These are phyloP conservation scores for Anguilla megastoma DNA, from an alignment of 2,797 vertebrate genomes.

Conservation along the genomic window DNA sequence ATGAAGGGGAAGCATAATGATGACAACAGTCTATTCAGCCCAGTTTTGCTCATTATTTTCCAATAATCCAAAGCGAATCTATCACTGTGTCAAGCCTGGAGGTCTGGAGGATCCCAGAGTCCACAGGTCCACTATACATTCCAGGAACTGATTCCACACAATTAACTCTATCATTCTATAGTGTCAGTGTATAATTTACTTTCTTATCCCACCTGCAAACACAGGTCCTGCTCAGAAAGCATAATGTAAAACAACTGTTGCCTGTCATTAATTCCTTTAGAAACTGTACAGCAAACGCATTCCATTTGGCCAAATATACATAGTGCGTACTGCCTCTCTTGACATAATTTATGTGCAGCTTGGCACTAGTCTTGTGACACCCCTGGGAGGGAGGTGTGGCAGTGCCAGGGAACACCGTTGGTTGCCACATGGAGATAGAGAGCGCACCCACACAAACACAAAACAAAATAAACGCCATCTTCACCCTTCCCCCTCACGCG, in stretches of 20 bases:
- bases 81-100: constrained; percentile 15
- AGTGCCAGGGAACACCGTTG: no score
- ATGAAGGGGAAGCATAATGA: background rate
- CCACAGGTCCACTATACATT: constrained; percentile 11
- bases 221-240: background rate
- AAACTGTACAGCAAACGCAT: background rate
- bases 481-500: no score
- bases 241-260: background rate
- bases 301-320: background rate
- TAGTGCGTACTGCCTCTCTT: background rate
- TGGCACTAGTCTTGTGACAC: background rate
- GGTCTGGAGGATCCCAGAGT: background rate
- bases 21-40: background rate
- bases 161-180: background rate
- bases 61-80: background rate
- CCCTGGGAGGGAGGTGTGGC: no score
- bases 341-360: background rate
- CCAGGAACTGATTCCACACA: constrained; percentile 3
- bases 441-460: no score
- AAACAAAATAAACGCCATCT: no score
- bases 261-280: background rate
- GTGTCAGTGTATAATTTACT: background rate
- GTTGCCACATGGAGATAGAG: no score
- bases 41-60: background rate
- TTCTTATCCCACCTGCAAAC: background rate